Conservation (phyloP, 2,113 vertebrate genomes). For the Dasypus novemcinctus region DNA sequence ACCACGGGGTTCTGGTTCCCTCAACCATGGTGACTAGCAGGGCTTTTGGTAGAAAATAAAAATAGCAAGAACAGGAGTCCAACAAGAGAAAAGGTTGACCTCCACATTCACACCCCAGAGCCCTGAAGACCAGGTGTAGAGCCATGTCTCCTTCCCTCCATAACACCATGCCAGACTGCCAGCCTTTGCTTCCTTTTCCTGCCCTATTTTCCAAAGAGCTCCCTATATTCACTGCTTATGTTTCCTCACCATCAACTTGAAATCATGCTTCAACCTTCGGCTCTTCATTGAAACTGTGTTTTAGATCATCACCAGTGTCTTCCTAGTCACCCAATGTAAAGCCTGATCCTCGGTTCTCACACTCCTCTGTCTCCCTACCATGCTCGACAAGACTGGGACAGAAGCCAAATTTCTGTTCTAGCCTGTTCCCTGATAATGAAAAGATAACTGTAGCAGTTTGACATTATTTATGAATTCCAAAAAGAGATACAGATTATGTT, state of each 20-base stretch:
- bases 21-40: not conserved
- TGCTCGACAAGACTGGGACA: not conserved
- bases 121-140: not conserved
- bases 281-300: too few species aligned
- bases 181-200: not conserved
- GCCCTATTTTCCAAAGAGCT: not conserved
- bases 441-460: not conserved
- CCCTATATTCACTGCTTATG: not conserved
- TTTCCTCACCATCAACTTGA: not conserved
- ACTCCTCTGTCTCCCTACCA: not conserved
- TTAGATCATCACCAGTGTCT: not conserved
- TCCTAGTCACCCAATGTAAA: not conserved
- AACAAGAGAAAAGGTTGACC: not conserved
- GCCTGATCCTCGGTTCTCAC: not conserved
- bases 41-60: not conserved
- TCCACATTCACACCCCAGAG: not conserved
- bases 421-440: not conserved
- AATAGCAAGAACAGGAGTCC: not conserved
- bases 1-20: fast-evolving
- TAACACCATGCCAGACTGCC: fast-evolving
- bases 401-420: not conserved
- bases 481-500: too few species aligned
- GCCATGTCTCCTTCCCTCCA: not conserved
- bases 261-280: not conserved
- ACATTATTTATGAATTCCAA: too few species aligned